Evolutionary conservation across 1,140 invertebrate genomes (phyloP).

Genomic region (Cherax quadricarinatus): DNA sequence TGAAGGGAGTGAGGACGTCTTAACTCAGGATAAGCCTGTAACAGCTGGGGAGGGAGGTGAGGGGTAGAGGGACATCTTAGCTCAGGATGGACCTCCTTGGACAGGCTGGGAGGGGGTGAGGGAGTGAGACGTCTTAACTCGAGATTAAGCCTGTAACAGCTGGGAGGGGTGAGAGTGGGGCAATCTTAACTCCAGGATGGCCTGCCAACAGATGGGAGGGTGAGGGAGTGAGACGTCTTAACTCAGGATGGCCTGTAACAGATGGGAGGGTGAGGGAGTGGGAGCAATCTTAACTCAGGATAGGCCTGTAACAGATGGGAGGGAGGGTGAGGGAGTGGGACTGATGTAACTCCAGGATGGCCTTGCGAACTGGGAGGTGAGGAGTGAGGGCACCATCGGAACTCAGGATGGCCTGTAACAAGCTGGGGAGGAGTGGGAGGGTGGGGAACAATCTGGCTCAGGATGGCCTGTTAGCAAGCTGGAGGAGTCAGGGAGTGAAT

Average conservation of each 20-base stretch:
- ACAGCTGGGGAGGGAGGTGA: too few relatives aligned
- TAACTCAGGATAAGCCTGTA: too few relatives aligned
- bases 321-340: background rate
- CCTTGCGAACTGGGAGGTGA: too few relatives aligned
- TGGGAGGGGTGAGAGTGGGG: too few relatives aligned
- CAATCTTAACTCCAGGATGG: background rate
- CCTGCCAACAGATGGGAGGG: background rate
- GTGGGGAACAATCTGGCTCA: background rate
- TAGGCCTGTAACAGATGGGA: background rate
- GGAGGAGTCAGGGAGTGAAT: background rate
- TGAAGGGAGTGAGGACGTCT: background rate
- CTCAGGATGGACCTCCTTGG: too few relatives aligned
- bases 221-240: background rate
- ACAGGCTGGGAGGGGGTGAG: too few relatives aligned
- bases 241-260: too few relatives aligned
- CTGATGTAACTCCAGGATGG: too few relatives aligned
- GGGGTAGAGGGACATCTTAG: too few relatives aligned
- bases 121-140: too few relatives aligned
- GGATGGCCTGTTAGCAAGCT: background rate
- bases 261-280: background rate
- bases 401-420: background rate
- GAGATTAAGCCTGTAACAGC: too few relatives aligned
- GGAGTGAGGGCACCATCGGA: background rate
- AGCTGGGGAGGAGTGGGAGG: background rate
- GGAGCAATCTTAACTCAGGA: too few relatives aligned